Evolutionary conservation across 2,888 invertebrate species (phyloP), one percentile per base, ranked within the genome.

Genomic region (Liodrosophila aerea): DNA sequence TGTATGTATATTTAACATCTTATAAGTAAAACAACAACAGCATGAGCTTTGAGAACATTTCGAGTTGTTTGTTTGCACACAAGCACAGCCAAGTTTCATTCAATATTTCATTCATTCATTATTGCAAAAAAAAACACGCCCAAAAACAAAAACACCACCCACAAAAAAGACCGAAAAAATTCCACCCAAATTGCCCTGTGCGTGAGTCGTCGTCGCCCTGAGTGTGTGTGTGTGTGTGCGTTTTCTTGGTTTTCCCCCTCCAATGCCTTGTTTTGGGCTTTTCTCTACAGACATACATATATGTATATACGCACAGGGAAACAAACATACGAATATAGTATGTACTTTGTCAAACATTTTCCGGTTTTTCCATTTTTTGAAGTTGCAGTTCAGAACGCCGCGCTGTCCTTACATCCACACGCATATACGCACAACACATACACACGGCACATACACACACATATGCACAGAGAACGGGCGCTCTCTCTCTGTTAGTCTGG

Each of bases 281-380:
- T 67, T 68, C 69, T 62, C 54, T 60, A 39, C 46, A 57, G 39
- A 61, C 57, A 37, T 33, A 51, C 47, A 67, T 49, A 39, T 37
- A 54, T 1, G 12, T 12, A 34, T 7, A 39, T 16, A 15, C 22
- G 13, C 49, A 43, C 13, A 50, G 47, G 39, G 31, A 50, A 13
- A 4, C 30, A 49, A 8, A 37, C 13, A 30, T 22, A 49, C 16
- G 37, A 9, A 27, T n/a, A 2, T 30, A 30, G 9, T 44, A 51
- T 53, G 64, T 53, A 70, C 76, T 67, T 81, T 76, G 74, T 76
- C 64, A 76, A 82, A 64, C 70, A 74, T 75, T 77, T 69, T 82
- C 85, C 82, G 82, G 85, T 77, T 86, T 84, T 82, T 85, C 86
- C 85, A 77, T 77, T 68, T n/a, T 86, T 86, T 41, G 63, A 73